A percentile compares a stretch with the other conserved stretches of the same genome.
Evolutionary conservation across 2,113 vertebrate genomes (phyloP).

Genomic region (Pangasianodon gigas): DNA sequence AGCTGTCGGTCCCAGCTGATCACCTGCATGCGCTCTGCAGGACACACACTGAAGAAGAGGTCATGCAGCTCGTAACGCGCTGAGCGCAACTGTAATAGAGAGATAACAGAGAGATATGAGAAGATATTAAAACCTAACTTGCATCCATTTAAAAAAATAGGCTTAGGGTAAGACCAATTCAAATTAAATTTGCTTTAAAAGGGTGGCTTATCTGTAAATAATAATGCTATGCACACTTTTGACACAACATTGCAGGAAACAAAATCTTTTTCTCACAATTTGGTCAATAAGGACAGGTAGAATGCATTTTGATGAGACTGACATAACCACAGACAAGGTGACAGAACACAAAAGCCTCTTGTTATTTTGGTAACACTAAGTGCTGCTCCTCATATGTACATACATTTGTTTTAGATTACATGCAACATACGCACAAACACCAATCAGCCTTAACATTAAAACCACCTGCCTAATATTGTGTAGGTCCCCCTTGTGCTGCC

Average conservation of each 20-base stretch:
- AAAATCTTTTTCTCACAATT: neutral
- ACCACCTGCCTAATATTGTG: too few species aligned
- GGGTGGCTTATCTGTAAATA: neutral
- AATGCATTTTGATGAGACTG: neutral
- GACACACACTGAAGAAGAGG: constrained; percentile 69
- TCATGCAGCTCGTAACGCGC: constrained; percentile 70
- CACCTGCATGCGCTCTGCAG: constrained; percentile 69
- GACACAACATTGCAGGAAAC: neutral
- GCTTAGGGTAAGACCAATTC: neutral
- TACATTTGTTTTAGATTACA: neutral
- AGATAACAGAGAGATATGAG: neutral
- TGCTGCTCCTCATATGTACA: neutral
- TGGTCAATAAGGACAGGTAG: neutral
- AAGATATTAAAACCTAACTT: neutral
- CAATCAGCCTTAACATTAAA: too few species aligned
- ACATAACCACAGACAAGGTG: neutral
- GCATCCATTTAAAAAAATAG: neutral
- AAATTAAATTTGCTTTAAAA: neutral
- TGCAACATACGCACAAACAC: neutral
- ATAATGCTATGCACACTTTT: neutral
- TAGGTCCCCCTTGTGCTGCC: too few species aligned
- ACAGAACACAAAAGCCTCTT: neutral
- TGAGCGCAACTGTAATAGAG: constrained; percentile 64
- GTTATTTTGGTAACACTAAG: neutral
- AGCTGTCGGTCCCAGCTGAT: constrained; percentile 72